Conservation (phyloP, 2,888 invertebrate species). For the Limenitis camilla region DNA sequence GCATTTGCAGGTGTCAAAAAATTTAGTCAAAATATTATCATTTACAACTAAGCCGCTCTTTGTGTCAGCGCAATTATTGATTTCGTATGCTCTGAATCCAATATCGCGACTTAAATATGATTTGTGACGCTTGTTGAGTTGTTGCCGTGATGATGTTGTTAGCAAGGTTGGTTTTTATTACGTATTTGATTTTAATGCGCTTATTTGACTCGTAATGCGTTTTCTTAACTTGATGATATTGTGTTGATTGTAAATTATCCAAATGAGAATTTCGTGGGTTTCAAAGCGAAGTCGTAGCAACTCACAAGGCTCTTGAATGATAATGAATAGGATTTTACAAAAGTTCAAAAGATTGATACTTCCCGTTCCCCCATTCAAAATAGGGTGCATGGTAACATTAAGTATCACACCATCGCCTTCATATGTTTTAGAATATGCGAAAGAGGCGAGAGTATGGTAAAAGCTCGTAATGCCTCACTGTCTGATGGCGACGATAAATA, state of each 20-base stretch:
- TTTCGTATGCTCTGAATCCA: conserved; percentile 65
- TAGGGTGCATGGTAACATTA: neutral
- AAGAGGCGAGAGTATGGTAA: conserved; percentile 27
- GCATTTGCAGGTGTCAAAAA: conserved; percentile 42
- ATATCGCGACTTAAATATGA: conserved; percentile 54
- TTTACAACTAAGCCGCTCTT: conserved; percentile 37
- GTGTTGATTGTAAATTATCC: neutral
- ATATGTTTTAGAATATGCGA: conserved; percentile 1
- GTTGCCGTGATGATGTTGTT: conserved; percentile 63
- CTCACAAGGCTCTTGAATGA: too few relatives aligned
- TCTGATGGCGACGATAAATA: conserved; percentile 41
- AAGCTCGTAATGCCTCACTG: conserved; percentile 30
- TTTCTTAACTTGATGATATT: conserved; percentile 11
- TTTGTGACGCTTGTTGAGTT: conserved; percentile 65
- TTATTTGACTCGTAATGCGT: conserved; percentile 35
- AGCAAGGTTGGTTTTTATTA: conserved; percentile 49
- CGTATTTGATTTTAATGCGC: conserved; percentile 51
- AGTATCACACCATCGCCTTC: neutral
- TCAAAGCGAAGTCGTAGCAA: too few relatives aligned
- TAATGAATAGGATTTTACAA: too few relatives aligned
- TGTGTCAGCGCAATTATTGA: conserved; percentile 59
- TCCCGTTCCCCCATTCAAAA: too few relatives aligned
- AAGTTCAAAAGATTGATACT: too few relatives aligned
- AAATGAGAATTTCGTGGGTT: neutral
- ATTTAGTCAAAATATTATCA: conserved; percentile 31